phyloP scores from a whole-genome alignment of 2,888 invertebrate species.

The Chymomyza procnemis region DNA sequence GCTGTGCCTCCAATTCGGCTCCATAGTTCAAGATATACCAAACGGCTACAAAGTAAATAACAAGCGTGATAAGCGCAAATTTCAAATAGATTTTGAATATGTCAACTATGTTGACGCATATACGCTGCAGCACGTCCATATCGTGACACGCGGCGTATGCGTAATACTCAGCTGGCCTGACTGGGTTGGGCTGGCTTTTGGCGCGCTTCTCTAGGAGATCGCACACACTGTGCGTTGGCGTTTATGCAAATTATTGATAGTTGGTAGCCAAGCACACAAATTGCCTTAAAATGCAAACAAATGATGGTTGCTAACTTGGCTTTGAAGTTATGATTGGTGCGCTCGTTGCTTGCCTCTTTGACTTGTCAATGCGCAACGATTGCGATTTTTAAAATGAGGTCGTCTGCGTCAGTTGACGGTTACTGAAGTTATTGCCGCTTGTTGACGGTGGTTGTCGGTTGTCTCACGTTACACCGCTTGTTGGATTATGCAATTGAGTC shows the following conservation, averaged over 20 bases:
- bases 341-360: neutral
- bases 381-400: constrained; percentile 63
- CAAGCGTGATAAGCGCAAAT: constrained; percentile 69
- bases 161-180: constrained; percentile 10
- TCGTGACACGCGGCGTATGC: constrained; percentile 41
- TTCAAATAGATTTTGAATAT: constrained; percentile 75
- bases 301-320: neutral
- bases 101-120: constrained; percentile 55
- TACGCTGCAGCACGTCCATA: constrained; percentile 51
- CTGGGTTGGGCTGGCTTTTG: neutral
- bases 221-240: neutral
- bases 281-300: constrained; percentile 5
- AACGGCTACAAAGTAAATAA: constrained; percentile 70
- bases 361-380: constrained; percentile 41
- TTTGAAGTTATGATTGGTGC: neutral
- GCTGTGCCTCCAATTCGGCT: constrained; percentile 60
- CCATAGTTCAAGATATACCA: constrained; percentile 74
- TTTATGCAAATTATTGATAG: constrained; percentile 16
- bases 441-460: constrained; percentile 7
- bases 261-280: constrained; percentile 8
- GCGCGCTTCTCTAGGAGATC: neutral
- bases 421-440: constrained; percentile 1
- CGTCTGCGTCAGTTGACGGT: constrained; percentile 24
- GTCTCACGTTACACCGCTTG: constrained; percentile 18
- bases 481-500: constrained; percentile 50